Evolutionary conservation across 1,140 invertebrate genomes (phyloP).

Genomic region (Fragariocoptes setiger): DNA sequence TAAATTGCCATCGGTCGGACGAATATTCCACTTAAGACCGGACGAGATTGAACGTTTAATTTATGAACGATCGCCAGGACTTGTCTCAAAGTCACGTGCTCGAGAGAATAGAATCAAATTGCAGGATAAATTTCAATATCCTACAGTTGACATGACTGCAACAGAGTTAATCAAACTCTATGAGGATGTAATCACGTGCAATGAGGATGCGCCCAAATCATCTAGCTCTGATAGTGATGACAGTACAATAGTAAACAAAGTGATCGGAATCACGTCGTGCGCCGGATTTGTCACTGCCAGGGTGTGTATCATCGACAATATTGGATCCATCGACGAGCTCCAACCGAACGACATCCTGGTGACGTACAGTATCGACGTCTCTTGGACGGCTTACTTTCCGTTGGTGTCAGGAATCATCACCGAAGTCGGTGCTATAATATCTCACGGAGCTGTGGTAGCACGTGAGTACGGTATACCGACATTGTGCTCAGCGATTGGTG

Average conservation of each 20-base stretch:
- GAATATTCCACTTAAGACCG: constrained; percentile 34
- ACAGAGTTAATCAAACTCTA: constrained; percentile 27
- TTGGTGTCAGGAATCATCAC: constrained; percentile 42
- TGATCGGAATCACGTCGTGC: background rate
- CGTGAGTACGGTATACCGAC: constrained; percentile 53
- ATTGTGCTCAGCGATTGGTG: constrained; percentile 33
- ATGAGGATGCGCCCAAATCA: background rate
- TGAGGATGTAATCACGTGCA: background rate
- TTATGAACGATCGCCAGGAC: constrained; percentile 19
- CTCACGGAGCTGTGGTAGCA: constrained; percentile 54
- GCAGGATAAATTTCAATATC: constrained; percentile 12
- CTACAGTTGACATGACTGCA: constrained; percentile 26
- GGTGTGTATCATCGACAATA: background rate
- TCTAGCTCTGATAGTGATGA: no score
- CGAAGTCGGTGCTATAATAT: constrained; percentile 48
- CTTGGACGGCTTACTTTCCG: constrained; percentile 62
- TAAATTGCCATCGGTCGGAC: constrained; percentile 26
- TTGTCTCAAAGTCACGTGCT: constrained; percentile 30
- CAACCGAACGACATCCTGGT: constrained; percentile 36
- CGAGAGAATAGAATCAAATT: constrained; percentile 22
- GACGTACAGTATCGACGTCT: constrained; percentile 43
- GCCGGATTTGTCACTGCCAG: constrained; percentile 3
- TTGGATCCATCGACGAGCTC: background rate
- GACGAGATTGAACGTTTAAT: constrained; percentile 29
- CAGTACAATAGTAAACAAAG: no score